Base-by-base conservation (phyloP, 2,113 vertebrate species). In the Atractosteus spatula region DNA sequence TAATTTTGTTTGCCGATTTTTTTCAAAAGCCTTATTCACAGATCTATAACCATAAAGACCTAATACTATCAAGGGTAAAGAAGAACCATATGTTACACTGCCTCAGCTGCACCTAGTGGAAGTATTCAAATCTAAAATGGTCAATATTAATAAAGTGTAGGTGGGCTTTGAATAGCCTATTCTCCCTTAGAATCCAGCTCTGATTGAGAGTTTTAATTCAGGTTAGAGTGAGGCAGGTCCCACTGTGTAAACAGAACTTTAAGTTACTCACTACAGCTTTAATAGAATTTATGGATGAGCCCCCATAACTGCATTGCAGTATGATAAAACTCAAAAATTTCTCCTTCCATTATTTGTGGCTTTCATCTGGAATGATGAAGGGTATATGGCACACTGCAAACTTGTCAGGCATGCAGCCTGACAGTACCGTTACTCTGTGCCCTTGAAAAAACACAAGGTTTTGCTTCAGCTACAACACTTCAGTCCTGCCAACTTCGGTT, bases 161-260 rank as follows among this genome's bases (percentile, higher is more conserved):
- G 84, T 87, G 83, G 90, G 88, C 84, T 89, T 84, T 89, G 89
- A 91, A 92, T 90, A 88, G 83, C 78, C 81, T 43, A n/a, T 66
- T 80, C 77, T 74, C 74, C 77, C 85, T 87, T 82, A 82, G 81
- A 82, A 81, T 87, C 83, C 75, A 84, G 29, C 29, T 29, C 29
- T 29, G 12, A 59, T 59, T 59, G 57, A 59, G 57, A n/a, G 12
- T n/a, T 59, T 59, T 59, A n/a, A n/a, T 59, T 59, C 57, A 5
- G 14, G n/a, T 6, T n/a, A n/a, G 1, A 59, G 12, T 59, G n/a
- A 13, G 12, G 12, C 57, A 4, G n/a, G 3, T 57, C 41, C 16
- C 54, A 8, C 43, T 42, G 45, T 41, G 43, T 41, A 17, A n/a
- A 3, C 43, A 17, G 62, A 66, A 16, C 41, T 67, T 44, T 47